Percentiles rank a stretch among this genome's conserved stretches.
Conservation (phyloP, 1,140 invertebrate species). For the Spodoptera frugiperda region DNA sequence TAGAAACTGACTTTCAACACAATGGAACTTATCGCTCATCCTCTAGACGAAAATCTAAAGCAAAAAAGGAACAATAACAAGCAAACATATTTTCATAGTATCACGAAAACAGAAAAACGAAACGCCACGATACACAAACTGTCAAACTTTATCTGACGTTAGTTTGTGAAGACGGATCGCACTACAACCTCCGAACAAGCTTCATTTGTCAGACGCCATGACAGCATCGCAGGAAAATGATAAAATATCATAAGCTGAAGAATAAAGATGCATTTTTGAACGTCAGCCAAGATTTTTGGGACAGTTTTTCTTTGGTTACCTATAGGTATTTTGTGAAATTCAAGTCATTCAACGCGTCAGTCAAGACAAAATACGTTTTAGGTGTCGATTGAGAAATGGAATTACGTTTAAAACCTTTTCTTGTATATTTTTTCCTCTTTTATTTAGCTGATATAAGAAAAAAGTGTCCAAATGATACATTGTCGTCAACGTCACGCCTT, state of each 20-base stretch:
- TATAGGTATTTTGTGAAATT: background rate
- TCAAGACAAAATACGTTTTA: conserved; percentile 17
- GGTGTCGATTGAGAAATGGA: conserved; percentile 6
- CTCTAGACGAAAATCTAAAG: no score
- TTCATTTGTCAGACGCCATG: conserved; percentile 24
- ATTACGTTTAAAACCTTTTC: conserved; percentile 3
- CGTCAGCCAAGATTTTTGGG: background rate
- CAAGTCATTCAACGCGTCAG: conserved; percentile 5
- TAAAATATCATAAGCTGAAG: background rate
- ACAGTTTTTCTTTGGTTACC: background rate
- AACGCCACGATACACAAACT: background rate
- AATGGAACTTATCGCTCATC: no score
- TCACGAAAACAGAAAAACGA: conserved; percentile 1
- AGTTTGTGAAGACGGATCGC: background rate
- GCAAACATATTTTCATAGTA: no score
- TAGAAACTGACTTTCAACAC: no score
- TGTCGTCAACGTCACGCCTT: no score
- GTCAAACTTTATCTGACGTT: conserved; percentile 20
- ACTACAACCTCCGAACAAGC: background rate
- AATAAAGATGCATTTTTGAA: conserved; percentile 23
- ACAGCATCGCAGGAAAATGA: conserved; percentile 27
- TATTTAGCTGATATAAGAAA: background rate
- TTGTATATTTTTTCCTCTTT: conserved; percentile 4
- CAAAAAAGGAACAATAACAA: no score
- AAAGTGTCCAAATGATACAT: no score